Percentiles rank a stretch among this genome's conserved stretches.
These are phyloP conservation scores for Galendromus occidentalis DNA, from an alignment of 1,140 invertebrate species.

Conservation along the genomic window DNA sequence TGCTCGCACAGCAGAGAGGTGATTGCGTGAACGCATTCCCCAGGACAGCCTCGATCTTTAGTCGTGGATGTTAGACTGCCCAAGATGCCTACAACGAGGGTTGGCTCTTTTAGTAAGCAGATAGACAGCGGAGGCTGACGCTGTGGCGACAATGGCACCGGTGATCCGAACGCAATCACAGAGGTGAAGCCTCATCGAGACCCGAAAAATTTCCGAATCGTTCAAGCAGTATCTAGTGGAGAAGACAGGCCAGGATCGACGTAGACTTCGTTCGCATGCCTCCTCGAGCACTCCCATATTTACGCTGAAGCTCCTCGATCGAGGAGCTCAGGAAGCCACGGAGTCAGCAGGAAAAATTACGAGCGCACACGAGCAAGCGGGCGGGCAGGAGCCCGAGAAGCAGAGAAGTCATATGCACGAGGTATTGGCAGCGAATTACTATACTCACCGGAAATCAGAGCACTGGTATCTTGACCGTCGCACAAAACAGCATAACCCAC, in stretches of 20 bases:
- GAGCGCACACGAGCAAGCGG: not conserved
- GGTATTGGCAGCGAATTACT: not conserved
- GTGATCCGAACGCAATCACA: not conserved
- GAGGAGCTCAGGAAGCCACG: no score
- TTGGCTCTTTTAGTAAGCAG: not conserved
- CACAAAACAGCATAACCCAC: no score
- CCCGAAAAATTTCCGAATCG: not conserved
- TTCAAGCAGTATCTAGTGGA: not conserved
- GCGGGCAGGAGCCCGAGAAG: not conserved
- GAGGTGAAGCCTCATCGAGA: not conserved
- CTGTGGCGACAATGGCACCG: not conserved
- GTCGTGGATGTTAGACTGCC: slow-evolving; percentile 15
- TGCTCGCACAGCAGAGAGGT: slow-evolving; percentile 22
- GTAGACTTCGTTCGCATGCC: no score
- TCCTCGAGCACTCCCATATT: no score
- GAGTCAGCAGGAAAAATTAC: not conserved
- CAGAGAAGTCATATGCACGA: not conserved
- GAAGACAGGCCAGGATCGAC: not conserved
- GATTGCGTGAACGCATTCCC: slow-evolving; percentile 22
- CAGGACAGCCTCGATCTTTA: slow-evolving; percentile 19
- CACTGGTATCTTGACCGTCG: not conserved
- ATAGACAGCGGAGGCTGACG: not conserved
- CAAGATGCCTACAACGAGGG: slow-evolving; percentile 16
- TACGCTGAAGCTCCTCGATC: no score
- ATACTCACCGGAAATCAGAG: not conserved